Evolutionary conservation across 1,140 invertebrate genomes (phyloP), one percentile per base, ranked within the genome.

Genomic region (Drosophila punjabiensis): DNA sequence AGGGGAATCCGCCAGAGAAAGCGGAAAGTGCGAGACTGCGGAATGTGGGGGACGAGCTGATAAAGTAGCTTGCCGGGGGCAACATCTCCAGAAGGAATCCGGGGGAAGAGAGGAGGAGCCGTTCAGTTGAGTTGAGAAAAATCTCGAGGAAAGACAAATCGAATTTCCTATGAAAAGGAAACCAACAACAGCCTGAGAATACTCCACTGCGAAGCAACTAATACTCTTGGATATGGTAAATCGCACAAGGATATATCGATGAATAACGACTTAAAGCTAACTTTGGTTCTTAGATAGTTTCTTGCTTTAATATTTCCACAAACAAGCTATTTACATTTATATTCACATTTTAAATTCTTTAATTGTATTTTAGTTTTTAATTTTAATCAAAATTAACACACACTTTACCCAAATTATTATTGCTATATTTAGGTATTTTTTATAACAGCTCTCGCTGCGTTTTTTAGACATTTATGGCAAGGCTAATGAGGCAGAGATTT

Each of bases 21-120:
- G 28, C 41, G 61, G 56, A 52, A 14, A 50, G 33, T 39, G 50
- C 48, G 43, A 28, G 48, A 64, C 48, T 39, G 16, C 13, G 47
- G 50, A 41, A 71, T 68, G 64, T 47, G 30, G 60, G 76, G 67
- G 61, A 74, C 53, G 73, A 67, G 79, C 79, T 83, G 76, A 85
- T 76, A 90, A 82, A 89, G 82, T 79, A 85, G 85, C 79, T 89
- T 74, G 81, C 80, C 70, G 70, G 74, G 70, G 85, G 68, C 75
- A 11, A 39, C 14, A 41, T 18, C 48, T 39, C 33, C 50, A 45
- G 41, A 30, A 10, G 33, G 37, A 24, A 10, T 37, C 33, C 5
- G 13, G 43, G 16, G 41, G 11, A 48, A 37, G 50, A 43, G 59
- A 32, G 32, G 10, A 32, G 32, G 10, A n/a, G 39, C 9, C 18